Percentiles rank a stretch among this genome's conserved stretches.
Evolutionary conservation across 1,140 invertebrate species (phyloP).

Genomic region (Littorina saxatilis): DNA sequence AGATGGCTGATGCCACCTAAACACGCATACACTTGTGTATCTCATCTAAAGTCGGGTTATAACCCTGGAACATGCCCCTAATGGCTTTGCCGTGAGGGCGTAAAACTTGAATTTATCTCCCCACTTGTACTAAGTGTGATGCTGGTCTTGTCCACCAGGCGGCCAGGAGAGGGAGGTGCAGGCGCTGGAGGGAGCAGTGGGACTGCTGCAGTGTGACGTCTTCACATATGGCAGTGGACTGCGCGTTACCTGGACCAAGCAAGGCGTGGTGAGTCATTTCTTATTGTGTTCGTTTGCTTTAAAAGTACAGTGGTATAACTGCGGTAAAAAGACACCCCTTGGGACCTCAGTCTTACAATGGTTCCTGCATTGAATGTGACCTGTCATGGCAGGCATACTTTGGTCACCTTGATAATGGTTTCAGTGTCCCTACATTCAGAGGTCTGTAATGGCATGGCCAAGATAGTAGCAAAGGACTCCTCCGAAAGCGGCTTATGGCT

Average conservation of each 20-base stretch:
- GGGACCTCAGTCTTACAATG: no score
- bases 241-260: conserved; percentile 27
- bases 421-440: no score
- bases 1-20: no score
- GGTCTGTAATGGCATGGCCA: no score
- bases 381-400: no score
- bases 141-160: not conserved
- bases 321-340: no score
- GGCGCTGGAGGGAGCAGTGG: conserved; percentile 29
- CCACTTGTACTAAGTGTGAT: not conserved
- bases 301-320: no score
- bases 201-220: conserved; percentile 29
- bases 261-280: conserved; percentile 17
- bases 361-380: no score
- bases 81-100: not conserved
- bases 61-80: not conserved
- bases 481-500: no score
- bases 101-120: not conserved
- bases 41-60: not conserved
- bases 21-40: no score
- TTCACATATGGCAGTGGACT: conserved; percentile 34
- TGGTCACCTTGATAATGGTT: no score
- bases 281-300: not conserved
- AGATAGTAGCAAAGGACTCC: no score
- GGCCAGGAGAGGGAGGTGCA: not conserved